These are phyloP conservation scores for Loripinus fragilis DNA, from an alignment of 2,888 invertebrate genomes.

Conservation along the genomic window DNA sequence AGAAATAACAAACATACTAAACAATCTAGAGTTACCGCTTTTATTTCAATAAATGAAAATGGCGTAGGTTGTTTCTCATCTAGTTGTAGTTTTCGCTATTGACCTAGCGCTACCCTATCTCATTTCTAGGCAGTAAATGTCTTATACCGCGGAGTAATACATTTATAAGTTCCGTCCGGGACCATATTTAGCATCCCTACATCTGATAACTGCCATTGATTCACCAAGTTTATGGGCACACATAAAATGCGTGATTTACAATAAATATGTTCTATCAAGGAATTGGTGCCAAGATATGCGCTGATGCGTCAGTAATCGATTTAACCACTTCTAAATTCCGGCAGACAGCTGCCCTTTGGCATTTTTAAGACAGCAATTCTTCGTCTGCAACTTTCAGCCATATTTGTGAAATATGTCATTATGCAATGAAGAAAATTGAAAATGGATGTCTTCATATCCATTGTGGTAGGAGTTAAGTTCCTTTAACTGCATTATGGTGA, in stretches of 20 bases:
- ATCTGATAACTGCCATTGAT: conserved; percentile 8
- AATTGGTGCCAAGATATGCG: background rate
- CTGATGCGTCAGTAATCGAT: too few species aligned
- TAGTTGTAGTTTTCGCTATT: background rate
- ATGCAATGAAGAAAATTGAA: too few species aligned
- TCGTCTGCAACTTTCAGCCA: too few species aligned
- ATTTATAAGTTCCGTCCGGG: background rate
- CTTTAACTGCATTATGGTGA: too few species aligned
- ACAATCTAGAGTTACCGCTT: too few species aligned
- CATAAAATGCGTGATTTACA: conserved; percentile 13
- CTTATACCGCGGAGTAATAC: background rate
- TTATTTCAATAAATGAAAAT: background rate
- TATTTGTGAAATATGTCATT: too few species aligned
- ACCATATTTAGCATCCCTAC: conserved; percentile 4
- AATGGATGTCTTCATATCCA: too few species aligned
- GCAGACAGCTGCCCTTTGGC: too few species aligned
- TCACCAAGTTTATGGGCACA: conserved; percentile 5
- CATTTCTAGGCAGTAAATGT: conserved; percentile 1
- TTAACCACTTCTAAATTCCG: too few species aligned
- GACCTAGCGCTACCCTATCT: background rate
- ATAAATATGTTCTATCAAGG: background rate
- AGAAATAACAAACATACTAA: too few species aligned
- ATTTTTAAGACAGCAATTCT: too few species aligned
- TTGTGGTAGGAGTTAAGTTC: too few species aligned
- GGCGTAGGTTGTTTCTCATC: background rate